Evolutionary conservation across 2,888 invertebrate species (phyloP), one percentile per base, ranked within the genome.

Genomic region (Elmis aenea): DNA sequence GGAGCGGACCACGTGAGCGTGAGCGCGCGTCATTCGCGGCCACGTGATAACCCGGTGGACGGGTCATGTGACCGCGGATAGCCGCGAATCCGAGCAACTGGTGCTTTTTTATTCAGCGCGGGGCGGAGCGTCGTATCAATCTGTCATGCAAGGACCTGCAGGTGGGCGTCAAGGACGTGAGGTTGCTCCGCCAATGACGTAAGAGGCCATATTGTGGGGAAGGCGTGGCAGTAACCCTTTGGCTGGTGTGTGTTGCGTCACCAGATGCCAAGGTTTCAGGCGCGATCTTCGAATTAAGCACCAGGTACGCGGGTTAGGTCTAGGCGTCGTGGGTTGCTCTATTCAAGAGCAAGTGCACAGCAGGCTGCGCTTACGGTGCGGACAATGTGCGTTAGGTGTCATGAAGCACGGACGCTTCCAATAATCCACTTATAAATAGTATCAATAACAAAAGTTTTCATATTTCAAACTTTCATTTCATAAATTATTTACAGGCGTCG

Each of bases 181-280:
- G 48, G 50, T 51, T 52, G 54, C 45, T 66, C 71, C 71, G 70
- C 78, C 77, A 79, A 78, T 78, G 75, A 71, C 67, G 67, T 64
- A 54, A 59, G 61, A 70, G 76, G 78, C 78, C 78, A 79, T 79
- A 74, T 78, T 79, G 77, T 74, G 71, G 70, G 68, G 59, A 62
- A 71, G 78, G 78, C 76, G 77, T 73, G 68, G 72, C 57, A 55
- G 51, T 58, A 60, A 63, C 60, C 61, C 61, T 60, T 64, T 59
- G 50, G 48, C 40, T 37, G 45, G 41, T 49, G 55, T 46, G 46
- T 44, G 51, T 61, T 58, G 54, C 58, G 54, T 59, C 59, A 59
- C 44, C 33, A 28, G 37, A 34, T 32, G 42, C 42, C 33, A 33
- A 27, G 23, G 30, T 33, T 43, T 43, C 39, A 35, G 43, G 43